A percentile compares a stretch with the other conserved stretches of the same genome.
Conservation (phyloP, 2,113 vertebrate genomes). For the Passer montanus region DNA sequence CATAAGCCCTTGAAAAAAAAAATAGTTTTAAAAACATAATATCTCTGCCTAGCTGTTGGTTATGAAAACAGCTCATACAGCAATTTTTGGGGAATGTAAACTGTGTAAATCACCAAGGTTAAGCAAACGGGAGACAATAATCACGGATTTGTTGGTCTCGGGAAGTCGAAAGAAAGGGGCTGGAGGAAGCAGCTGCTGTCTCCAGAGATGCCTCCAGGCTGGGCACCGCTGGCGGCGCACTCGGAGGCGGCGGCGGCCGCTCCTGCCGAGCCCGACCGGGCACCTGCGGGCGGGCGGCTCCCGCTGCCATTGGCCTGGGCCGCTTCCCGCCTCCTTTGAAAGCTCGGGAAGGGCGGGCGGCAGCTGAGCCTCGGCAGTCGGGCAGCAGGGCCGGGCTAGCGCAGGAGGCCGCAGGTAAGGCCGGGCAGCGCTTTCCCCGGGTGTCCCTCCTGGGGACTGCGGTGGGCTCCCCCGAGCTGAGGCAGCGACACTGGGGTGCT, state of each 20-base stretch:
- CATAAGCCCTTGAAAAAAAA: neutral
- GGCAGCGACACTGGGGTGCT: fast-evolving
- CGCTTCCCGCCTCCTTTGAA: slow-evolving; percentile 53
- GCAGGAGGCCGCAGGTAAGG: neutral
- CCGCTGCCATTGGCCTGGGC: slow-evolving; percentile 1
- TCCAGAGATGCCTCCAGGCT: fast-evolving
- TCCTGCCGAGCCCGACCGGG: neutral
- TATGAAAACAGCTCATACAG: neutral
- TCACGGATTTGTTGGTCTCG: neutral
- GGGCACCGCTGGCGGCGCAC: fast-evolving
- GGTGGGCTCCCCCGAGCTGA: fast-evolving
- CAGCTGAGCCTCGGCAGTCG: neutral
- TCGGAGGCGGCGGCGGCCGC: neutral
- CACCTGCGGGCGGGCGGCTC: neutral
- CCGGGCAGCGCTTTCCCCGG: fast-evolving
- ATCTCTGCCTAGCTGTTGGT: neutral
- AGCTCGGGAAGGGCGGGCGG: neutral
- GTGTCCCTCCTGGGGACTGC: fast-evolving
- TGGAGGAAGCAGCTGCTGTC: neutral
- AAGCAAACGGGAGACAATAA: neutral
- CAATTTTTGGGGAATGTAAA: neutral
- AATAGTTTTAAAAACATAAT: neutral
- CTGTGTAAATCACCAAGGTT: neutral
- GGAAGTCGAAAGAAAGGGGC: neutral
- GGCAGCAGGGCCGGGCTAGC: neutral